Base-by-base conservation (phyloP, 2,888 invertebrate genomes). In the Hemaris fuciformis region DNA sequence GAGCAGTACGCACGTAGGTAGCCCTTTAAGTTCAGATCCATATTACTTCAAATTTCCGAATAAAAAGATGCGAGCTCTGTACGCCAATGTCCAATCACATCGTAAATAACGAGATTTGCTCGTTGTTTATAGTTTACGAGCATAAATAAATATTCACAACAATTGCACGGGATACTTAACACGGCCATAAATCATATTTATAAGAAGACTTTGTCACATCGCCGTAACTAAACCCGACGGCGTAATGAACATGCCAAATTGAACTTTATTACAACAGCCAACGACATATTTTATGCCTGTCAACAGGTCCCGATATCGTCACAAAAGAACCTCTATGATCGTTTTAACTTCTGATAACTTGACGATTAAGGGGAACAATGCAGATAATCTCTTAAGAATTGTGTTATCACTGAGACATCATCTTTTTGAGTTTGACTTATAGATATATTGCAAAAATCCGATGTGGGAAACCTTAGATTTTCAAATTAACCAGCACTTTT, bases 141-240 rank as follows among this genome's bases (percentile, higher is more conserved):
- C 80, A 83, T 83, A 89, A 90, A 91, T 91, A 91, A 91, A 91
- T 89, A 90, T 89, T 85, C 86, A 84, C 88, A 89, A 90, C 91
- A 91, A 91, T 92, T 89, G 91, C 87, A 83, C 81, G 81, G 87
- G 84, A 85, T 91, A 91, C 91, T 92, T 91, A 91, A 91, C 92
- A 89, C 85, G 82, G 62, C 67, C 72, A 89, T 91, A 91, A 89
- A 91, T 91, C 91, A 91, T 89, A 77, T 89, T 88, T 89, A 88
- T 91, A 91, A 89, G 87, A 85, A 79, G 90, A 90, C 87, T 88
- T 90, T 91, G 91, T 91, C 90, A 89, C 87, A 88, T 85, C 80
- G 83, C 79, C 75, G 80, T 84, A 82, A 87, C 85, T 87, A 85
- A 81, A 80, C 81, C 73, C 72, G 64, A 67, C 66, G 67, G 64